A percentile compares a stretch with the other conserved stretches of the same genome.
phyloP scores from a whole-genome alignment of 2,113 vertebrate genomes.

The Tichodroma muraria region DNA sequence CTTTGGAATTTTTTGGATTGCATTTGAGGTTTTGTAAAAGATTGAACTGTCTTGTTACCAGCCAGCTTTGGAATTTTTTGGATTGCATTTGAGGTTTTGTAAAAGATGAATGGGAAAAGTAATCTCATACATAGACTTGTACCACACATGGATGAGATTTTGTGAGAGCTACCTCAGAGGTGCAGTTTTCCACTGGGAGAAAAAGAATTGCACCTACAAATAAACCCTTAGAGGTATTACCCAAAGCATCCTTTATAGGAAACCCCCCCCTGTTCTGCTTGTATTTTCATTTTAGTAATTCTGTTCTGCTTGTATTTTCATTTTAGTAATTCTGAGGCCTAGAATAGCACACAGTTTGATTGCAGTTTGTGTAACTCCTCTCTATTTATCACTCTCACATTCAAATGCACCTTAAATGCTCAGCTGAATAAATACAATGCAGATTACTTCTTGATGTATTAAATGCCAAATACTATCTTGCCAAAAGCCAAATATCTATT shows the following conservation, averaged over 20 bases:
- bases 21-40: not conserved
- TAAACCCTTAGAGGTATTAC: not conserved
- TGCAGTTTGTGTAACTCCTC: not conserved
- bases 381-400: not conserved
- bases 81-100: not conserved
- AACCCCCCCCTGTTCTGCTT: not conserved
- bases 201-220: not conserved
- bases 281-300: not conserved
- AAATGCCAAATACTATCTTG: not conserved
- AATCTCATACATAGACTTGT: not conserved
- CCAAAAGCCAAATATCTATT: not conserved
- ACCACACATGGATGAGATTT: not conserved
- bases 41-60: not conserved
- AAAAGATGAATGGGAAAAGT: not conserved
- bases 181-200: not conserved
- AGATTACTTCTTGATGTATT: constrained; percentile 12
- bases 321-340: not conserved
- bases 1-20: not conserved
- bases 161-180: not conserved
- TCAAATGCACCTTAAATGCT: constrained; percentile 1
- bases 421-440: constrained; percentile 17
- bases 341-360: not conserved
- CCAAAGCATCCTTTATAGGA: not conserved
- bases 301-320: not conserved
- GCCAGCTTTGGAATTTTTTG: not conserved